Evolutionary conservation across 53 echinoderm and acorn worm species (phyloP), one percentile per base, ranked within the genome.

Genomic region (Echinarachnius parma): DNA sequence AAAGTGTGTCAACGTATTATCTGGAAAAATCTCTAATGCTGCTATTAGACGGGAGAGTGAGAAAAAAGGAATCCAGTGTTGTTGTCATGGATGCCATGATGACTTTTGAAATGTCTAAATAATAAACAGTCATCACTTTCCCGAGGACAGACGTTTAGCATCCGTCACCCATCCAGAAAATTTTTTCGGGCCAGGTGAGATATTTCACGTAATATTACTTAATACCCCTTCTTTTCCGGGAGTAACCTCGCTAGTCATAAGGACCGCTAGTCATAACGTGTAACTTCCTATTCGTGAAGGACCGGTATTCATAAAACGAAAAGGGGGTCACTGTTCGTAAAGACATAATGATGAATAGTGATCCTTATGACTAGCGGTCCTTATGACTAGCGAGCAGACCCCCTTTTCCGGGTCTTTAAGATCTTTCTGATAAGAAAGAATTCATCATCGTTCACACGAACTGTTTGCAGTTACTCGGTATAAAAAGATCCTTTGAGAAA

Each of bases 1-100:
- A 20, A 54, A 63, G 61, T 77, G 28, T 2, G 62, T 62, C 13
- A 77, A 44, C 1, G 77, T 77, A 29, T 77, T 77, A 19, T 77
- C 30, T 20, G 77, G 77, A 61, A 61, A n/a, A 77, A 8, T 34
- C 21, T 19, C 20, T 9, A 5, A 47, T 29, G 21, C 55, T 54
- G 26, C 77, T 77, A 39, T 77, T 77, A 27, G 55, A 54, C 63
- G 63, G 77, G 34, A 77, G 36, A 2, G 77, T 77, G 13, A 62
- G n/a, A 9, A 45, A 62, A 49, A 77, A 61, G 14, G 77, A 76
- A 25, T 34, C 76, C 76, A 59, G 56, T 42, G n/a, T n/a, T n/a
- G 18, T 59, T 22, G 15, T 25, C 4, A 16, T 58, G 2, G 15
- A 2, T 23, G 29, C 2, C 29, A 27, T 58, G 16, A 23, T 2